Evolutionary conservation across 1,140 invertebrate species (phyloP), one percentile per base, ranked within the genome.

Genomic region (Plutomurus gul): DNA sequence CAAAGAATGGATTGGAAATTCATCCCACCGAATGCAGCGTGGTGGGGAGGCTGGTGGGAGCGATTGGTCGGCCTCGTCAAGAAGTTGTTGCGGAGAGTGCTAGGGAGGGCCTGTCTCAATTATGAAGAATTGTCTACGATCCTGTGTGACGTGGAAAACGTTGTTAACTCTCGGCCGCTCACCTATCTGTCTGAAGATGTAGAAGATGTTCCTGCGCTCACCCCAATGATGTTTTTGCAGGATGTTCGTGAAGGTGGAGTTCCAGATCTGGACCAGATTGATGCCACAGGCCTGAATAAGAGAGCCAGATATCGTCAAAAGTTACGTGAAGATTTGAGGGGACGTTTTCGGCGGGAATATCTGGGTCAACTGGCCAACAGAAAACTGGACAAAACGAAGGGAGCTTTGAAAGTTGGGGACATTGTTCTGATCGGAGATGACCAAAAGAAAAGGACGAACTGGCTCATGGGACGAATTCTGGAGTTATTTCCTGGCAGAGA

Each of bases 1-100:
- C 18, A 22, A 25, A 37, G 25, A 1, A 75, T 83, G 16, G 10
- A 33, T 2, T 85, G 85, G 84, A 78, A 65, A 18, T 85, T 83
- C 73, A 85, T 80, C 76, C 82, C 84, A 20, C 80, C 78, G 65
- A 47, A 78, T 43, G 81, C 85, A 8, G 84, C 85, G 39, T 85
- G 85, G 83, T 82, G 80, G 73, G 85, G 86, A 71, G 86, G 86
- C 11, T 85, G 84, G 18, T 86, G 84, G 78, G 86, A 87, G 65
- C 30, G 86, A 0, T 36, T 87, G 27, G 80, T 86, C n/a, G 40
- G 72, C 3, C 47, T 85, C 3, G 77, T 71, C 11, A 84, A 85
- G 73, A 80, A 70, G 10, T 20, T 73, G 16, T 33, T 84, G 6
- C 37, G 46, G 10, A 82, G 83, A 72, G 82, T 81, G 39, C 71